Evolutionary conservation across 2,888 invertebrate species (phyloP), one percentile per base, ranked within the genome.

Genomic region (Diaphora mendica): DNA sequence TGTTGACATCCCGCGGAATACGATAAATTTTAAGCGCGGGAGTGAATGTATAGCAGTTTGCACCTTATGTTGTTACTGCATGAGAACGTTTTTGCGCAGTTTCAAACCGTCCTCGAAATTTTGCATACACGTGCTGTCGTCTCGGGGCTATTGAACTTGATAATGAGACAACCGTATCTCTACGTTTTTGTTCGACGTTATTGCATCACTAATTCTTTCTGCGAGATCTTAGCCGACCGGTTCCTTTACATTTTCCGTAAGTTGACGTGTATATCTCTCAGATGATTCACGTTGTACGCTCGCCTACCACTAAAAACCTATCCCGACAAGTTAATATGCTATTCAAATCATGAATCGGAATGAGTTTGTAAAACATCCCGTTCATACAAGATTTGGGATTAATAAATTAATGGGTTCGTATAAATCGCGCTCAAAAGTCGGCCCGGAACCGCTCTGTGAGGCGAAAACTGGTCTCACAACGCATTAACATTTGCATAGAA

Each of bases 401-500:
- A 86, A 80, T 88, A 88, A n/a, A 91, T 89, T 89, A 90, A 91
- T 91, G 88, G 89, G 89, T 91, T 91, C 92, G 92, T 91, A 91
- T 91, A 91, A 91, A 89, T 89, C 84, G 91, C 83, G 89, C 84
- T 86, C 89, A 88, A 90, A 90, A 91, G 88, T 90, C 89, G 91
- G 94, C 92, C 95, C 95, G 94, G 95, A 95, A 94, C 94, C 91
- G 88, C 91, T 90, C 87, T 78, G 85, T 86, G 90, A 90, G 89
- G 90, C 92, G 89, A 93, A 91, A 95, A 95, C 95, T 94, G 93
- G 95, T 95, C 94, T 90, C 89, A 90, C 90, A 90, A 91, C 93
- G 94, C 92, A 93, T 92, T 91, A 90, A 90, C 92, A 95, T 95
- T 95, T 95, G 95, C 95, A 95, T 95, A 95, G 95, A 95, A 94